A percentile compares a stretch with the other conserved stretches of the same genome.
phyloP scores from a whole-genome alignment of 2,888 invertebrate genomes.

The Drosophila affinis region DNA sequence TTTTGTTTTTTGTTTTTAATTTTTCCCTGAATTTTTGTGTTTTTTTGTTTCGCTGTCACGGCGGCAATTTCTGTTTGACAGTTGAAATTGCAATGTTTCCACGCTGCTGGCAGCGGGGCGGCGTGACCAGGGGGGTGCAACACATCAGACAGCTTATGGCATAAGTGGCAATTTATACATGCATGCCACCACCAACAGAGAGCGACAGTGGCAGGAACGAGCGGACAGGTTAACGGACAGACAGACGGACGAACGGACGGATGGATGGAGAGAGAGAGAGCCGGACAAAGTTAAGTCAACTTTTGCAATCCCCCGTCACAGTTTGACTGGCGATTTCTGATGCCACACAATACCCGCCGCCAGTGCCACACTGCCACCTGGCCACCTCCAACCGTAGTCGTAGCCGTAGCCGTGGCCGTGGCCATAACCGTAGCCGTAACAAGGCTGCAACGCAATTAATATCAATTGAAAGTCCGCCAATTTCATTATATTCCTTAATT shows the following conservation, averaged over 20 bases:
- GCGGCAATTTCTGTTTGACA: slow-evolving; percentile 59
- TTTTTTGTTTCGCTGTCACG: slow-evolving; percentile 54
- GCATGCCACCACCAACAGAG: slow-evolving; percentile 48
- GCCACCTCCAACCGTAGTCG: neutral
- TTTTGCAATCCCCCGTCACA: slow-evolving; percentile 26
- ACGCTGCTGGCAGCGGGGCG: slow-evolving; percentile 7
- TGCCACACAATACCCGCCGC: neutral
- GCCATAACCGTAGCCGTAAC: neutral
- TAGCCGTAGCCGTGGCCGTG: no score
- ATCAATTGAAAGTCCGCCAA: slow-evolving; percentile 68
- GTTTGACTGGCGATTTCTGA: slow-evolving; percentile 25
- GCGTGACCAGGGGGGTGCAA: neutral
- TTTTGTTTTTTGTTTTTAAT: slow-evolving; percentile 1
- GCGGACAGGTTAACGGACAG: neutral
- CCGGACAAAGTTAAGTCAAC: slow-evolving; percentile 43
- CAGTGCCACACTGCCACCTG: neutral
- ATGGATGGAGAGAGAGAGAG: no score
- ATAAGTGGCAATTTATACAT: slow-evolving; percentile 66
- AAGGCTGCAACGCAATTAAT: slow-evolving; percentile 61
- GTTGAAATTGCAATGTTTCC: slow-evolving; percentile 48
- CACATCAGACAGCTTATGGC: slow-evolving; percentile 27
- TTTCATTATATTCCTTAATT: slow-evolving; percentile 70
- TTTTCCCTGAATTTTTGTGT: slow-evolving; percentile 26
- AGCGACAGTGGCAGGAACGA: neutral
- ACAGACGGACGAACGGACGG: no score